Evolutionary conservation across 2,888 invertebrate genomes (phyloP).

Genomic region (Drosophila mercatorum): DNA sequence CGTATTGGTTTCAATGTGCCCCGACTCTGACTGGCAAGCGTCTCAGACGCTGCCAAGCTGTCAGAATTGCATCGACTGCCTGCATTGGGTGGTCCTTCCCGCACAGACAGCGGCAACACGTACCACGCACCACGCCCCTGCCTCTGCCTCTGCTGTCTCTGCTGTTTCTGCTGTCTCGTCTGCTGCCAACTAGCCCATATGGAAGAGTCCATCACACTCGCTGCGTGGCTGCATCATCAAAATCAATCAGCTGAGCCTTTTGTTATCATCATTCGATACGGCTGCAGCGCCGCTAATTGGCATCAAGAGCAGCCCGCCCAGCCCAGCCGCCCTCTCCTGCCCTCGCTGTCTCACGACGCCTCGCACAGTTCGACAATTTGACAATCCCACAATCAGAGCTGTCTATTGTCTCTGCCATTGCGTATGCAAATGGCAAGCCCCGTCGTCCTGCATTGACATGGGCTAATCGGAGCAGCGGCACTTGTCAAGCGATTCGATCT

Average conservation of each 20-base stretch:
- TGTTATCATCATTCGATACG: slow-evolving; percentile 60
- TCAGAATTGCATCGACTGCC: slow-evolving; percentile 44
- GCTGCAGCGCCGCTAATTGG: slow-evolving; percentile 70
- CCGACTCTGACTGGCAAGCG: slow-evolving; percentile 11
- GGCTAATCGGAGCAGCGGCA: slow-evolving; percentile 42
- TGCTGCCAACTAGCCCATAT: slow-evolving; percentile 55
- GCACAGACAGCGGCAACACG: slow-evolving; percentile 60
- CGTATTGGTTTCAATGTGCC: slow-evolving; percentile 75
- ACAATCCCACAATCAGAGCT: slow-evolving; percentile 48
- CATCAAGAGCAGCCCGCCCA: slow-evolving; percentile 13
- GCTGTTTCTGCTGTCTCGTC: slow-evolving; percentile 2
- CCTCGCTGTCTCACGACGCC: not conserved
- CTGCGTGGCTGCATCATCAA: slow-evolving; percentile 43
- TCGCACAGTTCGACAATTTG: slow-evolving; percentile 11
- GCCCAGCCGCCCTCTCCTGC: slow-evolving; percentile 1
- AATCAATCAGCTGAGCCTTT: slow-evolving; percentile 68
- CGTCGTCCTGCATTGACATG: slow-evolving; percentile 28
- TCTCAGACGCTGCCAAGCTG: slow-evolving; percentile 35
- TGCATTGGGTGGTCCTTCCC: slow-evolving; percentile 67
- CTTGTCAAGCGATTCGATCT: slow-evolving; percentile 66
- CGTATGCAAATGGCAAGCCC: slow-evolving; percentile 55
- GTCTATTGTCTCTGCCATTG: slow-evolving; percentile 53
- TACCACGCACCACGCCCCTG: slow-evolving; percentile 30
- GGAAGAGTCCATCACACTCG: slow-evolving; percentile 25
- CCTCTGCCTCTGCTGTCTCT: no score